Evolutionary conservation across 2,113 vertebrate genomes (phyloP), one percentile per base, ranked within the genome.

Genomic region (Oriolus oriolus): DNA sequence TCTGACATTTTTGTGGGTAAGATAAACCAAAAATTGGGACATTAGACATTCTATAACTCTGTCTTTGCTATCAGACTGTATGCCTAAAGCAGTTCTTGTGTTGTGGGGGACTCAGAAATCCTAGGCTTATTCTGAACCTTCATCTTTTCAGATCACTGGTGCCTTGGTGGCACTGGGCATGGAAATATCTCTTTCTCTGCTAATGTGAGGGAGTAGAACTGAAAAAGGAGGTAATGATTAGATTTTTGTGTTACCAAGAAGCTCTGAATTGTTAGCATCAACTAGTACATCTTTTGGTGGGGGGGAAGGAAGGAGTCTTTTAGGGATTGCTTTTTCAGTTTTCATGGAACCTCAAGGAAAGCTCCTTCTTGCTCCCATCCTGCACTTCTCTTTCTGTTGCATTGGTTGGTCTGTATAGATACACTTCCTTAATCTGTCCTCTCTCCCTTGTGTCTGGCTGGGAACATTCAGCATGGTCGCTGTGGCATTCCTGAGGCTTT

Each of bases 401-500:
- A 35, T 35, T 59, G 47, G 30, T n/a, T 85, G 61, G 16, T 69
- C 60, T 88, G 22, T 73, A 60, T 22, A 44, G 28, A 57, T 52
- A 15, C 28, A 17, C 8, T 74, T 78, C 16, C 39, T 77, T 88
- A n/a, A 47, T 66, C n/a, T 71, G 2, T 84, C 19, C n/a, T 84
- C 41, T 84, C 31, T 82, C 53, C 57, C 84, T 87, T 80, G 7
- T 82, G 64, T 65, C 63, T 84, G 90, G 11, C 65, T 45, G 64
- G 94, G 49, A 88, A 88, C 66, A 30, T 92, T 26, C 90, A 98
- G 99, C 99, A 99, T 7, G 99, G 99, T 49, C 98, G 99, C n/a
- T 99, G 98, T 97, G 99, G 99, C 65, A 98, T 99, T 96, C 99
- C 99, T 19, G 99, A 98, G 86, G 98, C 98, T 50, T 98, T 99